A percentile compares a stretch with the other conserved stretches of the same genome.
These are phyloP conservation scores for Pissodes strobi DNA, from an alignment of 1,140 invertebrate species.

Conservation along the genomic window DNA sequence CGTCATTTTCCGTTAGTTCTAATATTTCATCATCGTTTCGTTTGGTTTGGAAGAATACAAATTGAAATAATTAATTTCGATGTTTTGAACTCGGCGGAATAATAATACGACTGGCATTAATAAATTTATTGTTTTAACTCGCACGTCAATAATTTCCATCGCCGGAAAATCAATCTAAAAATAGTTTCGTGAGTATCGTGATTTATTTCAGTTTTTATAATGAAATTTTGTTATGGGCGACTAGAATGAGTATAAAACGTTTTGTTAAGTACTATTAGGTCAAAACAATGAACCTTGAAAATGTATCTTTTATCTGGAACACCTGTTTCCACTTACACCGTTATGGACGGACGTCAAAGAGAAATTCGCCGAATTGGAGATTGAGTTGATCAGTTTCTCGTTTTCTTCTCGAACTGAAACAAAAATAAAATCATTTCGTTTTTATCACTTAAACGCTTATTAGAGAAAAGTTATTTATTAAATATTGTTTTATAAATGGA, in stretches of 20 bases:
- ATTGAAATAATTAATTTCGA: background rate
- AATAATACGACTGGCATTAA: background rate
- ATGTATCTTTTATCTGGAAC: too few species aligned
- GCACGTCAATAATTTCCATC: too few species aligned
- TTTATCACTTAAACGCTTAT: too few species aligned
- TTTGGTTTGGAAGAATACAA: too few species aligned
- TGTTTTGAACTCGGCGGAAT: background rate
- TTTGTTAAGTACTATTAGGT: too few species aligned
- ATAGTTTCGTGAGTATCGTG: background rate
- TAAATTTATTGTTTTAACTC: too few species aligned
- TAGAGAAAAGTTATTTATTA: too few species aligned
- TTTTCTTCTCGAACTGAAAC: conserved; percentile 61
- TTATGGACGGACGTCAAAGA: conserved; percentile 35
- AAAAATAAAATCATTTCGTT: too few species aligned
- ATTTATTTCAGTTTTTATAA: background rate
- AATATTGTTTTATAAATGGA: too few species aligned
- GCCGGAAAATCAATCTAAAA: background rate
- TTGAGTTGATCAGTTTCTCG: conserved; percentile 58
- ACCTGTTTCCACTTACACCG: conserved; percentile 15
- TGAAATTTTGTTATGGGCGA: background rate
- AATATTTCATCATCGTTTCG: too few species aligned
- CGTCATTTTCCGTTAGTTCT: too few species aligned
- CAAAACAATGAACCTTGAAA: too few species aligned
- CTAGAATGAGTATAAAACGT: background rate
- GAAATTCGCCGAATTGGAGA: conserved; percentile 37